Evolutionary conservation across 1,140 invertebrate genomes (phyloP).

Genomic region (Halesus radiatus): DNA sequence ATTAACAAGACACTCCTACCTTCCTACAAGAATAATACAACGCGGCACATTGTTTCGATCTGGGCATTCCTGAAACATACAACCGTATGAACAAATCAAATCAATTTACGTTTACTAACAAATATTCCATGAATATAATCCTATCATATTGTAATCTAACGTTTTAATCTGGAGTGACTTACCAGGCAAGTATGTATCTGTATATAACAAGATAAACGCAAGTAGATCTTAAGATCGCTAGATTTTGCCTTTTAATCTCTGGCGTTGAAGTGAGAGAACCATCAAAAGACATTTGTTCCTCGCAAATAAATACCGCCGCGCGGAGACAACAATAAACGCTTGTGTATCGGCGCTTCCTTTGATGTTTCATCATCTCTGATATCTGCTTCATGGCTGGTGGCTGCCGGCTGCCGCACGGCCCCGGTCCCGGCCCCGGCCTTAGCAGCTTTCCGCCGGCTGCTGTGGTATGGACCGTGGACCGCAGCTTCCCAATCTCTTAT

Average conservation of each 20-base stretch:
- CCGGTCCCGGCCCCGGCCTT: too few relatives aligned
- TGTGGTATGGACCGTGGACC: not conserved
- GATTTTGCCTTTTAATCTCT: slow-evolving; percentile 28
- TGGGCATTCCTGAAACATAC: too few relatives aligned
- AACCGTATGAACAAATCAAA: too few relatives aligned
- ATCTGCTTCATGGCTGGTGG: slow-evolving; percentile 7
- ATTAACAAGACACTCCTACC: not conserved
- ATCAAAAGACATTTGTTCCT: slow-evolving; percentile 38
- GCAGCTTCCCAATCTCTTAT: not conserved
- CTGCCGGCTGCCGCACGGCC: slow-evolving; percentile 4
- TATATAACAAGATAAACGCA: too few relatives aligned
- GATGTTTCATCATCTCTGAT: slow-evolving; percentile 39
- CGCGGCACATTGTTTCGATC: too few relatives aligned
- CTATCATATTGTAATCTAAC: too few relatives aligned
- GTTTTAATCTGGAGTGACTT: too few relatives aligned
- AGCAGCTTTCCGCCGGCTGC: not conserved
- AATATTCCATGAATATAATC: too few relatives aligned
- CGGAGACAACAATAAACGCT: slow-evolving; percentile 44
- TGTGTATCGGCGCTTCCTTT: slow-evolving; percentile 35
- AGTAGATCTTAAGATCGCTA: too few relatives aligned
- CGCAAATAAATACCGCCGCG: slow-evolving; percentile 39
- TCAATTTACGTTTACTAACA: too few relatives aligned
- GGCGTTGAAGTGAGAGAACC: slow-evolving; percentile 26
- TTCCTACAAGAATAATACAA: too few relatives aligned
- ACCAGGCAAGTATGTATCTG: too few relatives aligned